phyloP scores from a whole-genome alignment of 2,113 vertebrate genomes.

The Thamnophis sirtalis region DNA sequence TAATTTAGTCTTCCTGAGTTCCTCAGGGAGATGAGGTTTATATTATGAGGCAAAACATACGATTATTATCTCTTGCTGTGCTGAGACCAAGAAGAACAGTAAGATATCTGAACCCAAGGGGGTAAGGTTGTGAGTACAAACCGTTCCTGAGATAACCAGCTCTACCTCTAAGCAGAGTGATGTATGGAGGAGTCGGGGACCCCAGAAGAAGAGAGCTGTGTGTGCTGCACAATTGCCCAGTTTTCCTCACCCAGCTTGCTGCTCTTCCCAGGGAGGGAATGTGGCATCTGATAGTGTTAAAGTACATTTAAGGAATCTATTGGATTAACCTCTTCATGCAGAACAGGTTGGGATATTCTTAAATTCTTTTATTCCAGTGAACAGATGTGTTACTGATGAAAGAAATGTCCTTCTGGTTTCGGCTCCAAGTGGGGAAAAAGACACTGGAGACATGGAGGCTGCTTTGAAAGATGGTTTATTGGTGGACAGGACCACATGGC shows the following conservation, averaged over 20 bases:
- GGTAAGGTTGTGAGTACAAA: neutral
- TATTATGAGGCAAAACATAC: neutral
- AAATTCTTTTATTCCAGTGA: neutral
- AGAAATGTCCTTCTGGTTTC: too few relatives aligned
- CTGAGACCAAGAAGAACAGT: neutral
- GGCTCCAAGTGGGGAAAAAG: too few relatives aligned
- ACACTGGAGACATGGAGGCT: too few relatives aligned
- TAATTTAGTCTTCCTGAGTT: constrained; percentile 20
- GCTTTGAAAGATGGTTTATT: too few relatives aligned
- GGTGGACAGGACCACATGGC: too few relatives aligned
- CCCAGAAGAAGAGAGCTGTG: neutral
- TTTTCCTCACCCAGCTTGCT: neutral
- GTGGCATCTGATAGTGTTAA: neutral
- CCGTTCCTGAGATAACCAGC: neutral
- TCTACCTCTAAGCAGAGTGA: neutral
- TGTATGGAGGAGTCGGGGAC: neutral
- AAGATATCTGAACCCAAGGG: neutral
- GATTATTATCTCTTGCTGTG: neutral
- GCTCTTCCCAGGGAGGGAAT: too few relatives aligned
- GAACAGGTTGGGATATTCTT: neutral
- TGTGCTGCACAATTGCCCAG: neutral
- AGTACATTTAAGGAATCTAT: neutral
- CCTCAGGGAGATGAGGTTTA: neutral
- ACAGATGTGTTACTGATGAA: neutral
- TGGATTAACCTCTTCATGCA: neutral